Conservation (phyloP, 1,140 invertebrate species). For the Bombus ignitus region DNA sequence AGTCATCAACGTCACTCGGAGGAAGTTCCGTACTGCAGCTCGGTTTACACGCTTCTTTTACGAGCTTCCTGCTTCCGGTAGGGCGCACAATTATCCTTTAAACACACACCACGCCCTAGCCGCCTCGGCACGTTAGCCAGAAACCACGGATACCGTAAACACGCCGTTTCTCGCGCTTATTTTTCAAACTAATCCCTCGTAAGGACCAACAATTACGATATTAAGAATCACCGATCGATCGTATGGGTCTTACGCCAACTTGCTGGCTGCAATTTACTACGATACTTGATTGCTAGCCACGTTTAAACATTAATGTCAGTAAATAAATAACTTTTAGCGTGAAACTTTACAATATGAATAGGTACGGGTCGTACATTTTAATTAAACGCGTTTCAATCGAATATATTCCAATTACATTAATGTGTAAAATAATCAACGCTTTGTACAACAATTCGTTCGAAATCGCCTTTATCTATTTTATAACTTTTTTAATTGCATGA, state of each 20-base stretch:
- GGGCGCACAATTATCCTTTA: constrained; percentile 63
- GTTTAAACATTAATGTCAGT: not conserved
- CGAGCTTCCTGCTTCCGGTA: constrained; percentile 67
- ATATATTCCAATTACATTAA: not conserved
- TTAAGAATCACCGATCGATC: not conserved
- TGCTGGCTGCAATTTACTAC: not conserved
- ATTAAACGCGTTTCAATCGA: not conserved
- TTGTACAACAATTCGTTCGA: not conserved
- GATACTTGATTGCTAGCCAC: not conserved
- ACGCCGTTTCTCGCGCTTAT: not conserved
- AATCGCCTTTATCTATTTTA: not conserved
- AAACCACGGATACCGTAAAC: constrained; percentile 33
- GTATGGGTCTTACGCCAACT: not conserved
- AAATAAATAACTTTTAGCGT: not conserved
- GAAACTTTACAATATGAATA: not conserved
- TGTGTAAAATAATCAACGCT: too few relatives aligned
- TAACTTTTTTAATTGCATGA: not conserved
- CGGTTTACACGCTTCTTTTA: constrained; percentile 70
- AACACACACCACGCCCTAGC: constrained; percentile 54
- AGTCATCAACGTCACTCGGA: constrained; percentile 83
- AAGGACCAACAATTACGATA: not conserved
- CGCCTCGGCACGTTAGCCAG: constrained; percentile 54
- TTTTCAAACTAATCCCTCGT: not conserved
- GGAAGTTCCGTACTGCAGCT: constrained; percentile 68
- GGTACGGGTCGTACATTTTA: not conserved